Percentiles rank a stretch among this genome's conserved stretches.
phyloP scores from a whole-genome alignment of 2,888 invertebrate genomes.

The Heteromyza rotundicornis region DNA sequence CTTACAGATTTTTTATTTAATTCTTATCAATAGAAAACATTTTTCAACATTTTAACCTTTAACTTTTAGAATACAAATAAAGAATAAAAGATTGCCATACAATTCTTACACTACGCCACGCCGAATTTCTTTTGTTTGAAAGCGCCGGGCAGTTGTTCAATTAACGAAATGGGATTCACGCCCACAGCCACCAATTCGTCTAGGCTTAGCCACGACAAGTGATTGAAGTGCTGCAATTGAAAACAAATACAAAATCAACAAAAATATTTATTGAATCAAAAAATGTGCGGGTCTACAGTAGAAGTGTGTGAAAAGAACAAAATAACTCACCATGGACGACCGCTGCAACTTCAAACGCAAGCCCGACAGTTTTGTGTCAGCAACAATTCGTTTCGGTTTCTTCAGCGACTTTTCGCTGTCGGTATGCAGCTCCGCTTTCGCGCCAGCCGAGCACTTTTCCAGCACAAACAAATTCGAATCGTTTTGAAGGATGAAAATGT shows the following conservation, averaged over 20 bases:
- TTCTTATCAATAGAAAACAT: too few relatives aligned
- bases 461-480: conserved; percentile 67
- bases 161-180: conserved; percentile 73
- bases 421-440: conserved; percentile 5
- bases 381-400: conserved; percentile 21
- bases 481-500: conserved; percentile 76
- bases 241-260: neutral
- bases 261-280: conserved; percentile 9
- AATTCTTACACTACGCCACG: conserved; percentile 34
- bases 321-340: conserved; percentile 42
- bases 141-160: conserved; percentile 75
- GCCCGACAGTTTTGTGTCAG: conserved; percentile 25
- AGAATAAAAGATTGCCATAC: too few relatives aligned
- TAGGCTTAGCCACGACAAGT: conserved; percentile 71
- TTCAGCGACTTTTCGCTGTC: conserved; percentile 16
- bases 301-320: neutral
- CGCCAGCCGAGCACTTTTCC: conserved; percentile 25
- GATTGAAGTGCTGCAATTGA: conserved; percentile 72
- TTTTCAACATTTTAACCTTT: too few relatives aligned
- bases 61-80: too few relatives aligned
- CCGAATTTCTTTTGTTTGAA: conserved; percentile 74
- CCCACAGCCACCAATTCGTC: conserved; percentile 81
- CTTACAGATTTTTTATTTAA: too few relatives aligned
- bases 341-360: conserved; percentile 38
- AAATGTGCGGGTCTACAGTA: conserved; percentile 1